Evolutionary conservation across 2,888 invertebrate genomes (phyloP).

Genomic region (Chamaedrilus cognettii): DNA sequence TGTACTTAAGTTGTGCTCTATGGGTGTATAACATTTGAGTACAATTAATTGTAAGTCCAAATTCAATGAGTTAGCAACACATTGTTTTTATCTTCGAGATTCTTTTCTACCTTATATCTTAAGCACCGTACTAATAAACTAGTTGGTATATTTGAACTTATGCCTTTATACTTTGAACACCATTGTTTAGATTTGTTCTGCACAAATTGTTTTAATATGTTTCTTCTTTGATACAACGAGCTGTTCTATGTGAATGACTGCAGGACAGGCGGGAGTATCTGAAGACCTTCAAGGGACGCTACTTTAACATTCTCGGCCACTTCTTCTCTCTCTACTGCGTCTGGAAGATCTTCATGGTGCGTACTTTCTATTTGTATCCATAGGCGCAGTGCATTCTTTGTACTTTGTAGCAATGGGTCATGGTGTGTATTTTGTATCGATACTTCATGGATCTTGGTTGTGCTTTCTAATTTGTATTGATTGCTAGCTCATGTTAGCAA

Average conservation of each 20-base stretch:
- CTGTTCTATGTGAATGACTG: too few species aligned
- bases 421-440: too few species aligned
- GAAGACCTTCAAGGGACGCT: conserved; percentile 93
- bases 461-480: too few species aligned
- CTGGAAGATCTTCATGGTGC: conserved; percentile 98
- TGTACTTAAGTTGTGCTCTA: too few species aligned
- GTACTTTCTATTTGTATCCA: not conserved
- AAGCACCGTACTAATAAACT: not conserved
- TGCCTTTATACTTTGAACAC: not conserved
- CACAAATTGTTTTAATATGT: not conserved
- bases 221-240: conserved; percentile 27
- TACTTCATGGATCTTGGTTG: too few species aligned
- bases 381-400: too few species aligned
- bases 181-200: not conserved
- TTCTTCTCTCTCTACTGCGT: conserved; percentile 98
- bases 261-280: conserved; percentile 80
- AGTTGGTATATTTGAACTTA: not conserved
- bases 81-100: too few species aligned
- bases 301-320: conserved; percentile 97
- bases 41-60: too few species aligned
- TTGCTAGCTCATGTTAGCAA: too few species aligned
- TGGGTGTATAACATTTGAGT: too few species aligned
- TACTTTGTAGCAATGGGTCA: too few species aligned
- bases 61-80: too few species aligned
- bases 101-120: not conserved